A percentile compares a stretch with the other conserved stretches of the same genome.
phyloP scores from a whole-genome alignment of 2,797 vertebrate species.

The Okamejei kenojei region DNA sequence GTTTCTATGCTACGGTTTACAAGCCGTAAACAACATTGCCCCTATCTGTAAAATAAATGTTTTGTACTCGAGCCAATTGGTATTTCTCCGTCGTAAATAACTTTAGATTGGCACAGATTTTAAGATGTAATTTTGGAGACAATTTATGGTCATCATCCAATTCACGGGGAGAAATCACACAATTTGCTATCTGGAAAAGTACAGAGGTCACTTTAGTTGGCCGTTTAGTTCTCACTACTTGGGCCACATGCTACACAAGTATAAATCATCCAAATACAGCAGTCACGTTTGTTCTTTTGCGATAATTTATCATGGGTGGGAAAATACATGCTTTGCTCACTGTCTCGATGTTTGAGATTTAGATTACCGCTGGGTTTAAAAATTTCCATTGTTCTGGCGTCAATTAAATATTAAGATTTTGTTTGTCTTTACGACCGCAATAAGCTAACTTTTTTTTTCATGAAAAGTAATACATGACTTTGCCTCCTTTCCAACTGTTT shows the following conservation, averaged over 20 bases:
- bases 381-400: not conserved
- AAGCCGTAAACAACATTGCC: conserved; percentile 66
- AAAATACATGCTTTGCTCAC: not conserved
- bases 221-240: not conserved
- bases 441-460: not conserved
- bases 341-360: not conserved
- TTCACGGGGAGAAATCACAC: not conserved
- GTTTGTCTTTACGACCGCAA: not conserved
- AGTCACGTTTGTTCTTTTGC: not conserved
- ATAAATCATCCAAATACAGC: not conserved
- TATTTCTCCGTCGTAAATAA: not conserved
- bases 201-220: not conserved
- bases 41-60: conserved; percentile 61
- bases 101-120: not conserved
- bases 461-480: not conserved
- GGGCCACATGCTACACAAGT: not conserved
- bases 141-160: not conserved
- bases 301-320: not conserved
- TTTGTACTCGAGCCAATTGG: not conserved
- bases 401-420: conserved; percentile 16
- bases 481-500: no score
- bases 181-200: not conserved
- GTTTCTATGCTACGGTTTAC: conserved; percentile 65
- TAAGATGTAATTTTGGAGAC: not conserved
- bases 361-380: not conserved